Evolutionary conservation across 2,888 invertebrate species (phyloP).

Genomic region (Monoplex corrugatus): DNA sequence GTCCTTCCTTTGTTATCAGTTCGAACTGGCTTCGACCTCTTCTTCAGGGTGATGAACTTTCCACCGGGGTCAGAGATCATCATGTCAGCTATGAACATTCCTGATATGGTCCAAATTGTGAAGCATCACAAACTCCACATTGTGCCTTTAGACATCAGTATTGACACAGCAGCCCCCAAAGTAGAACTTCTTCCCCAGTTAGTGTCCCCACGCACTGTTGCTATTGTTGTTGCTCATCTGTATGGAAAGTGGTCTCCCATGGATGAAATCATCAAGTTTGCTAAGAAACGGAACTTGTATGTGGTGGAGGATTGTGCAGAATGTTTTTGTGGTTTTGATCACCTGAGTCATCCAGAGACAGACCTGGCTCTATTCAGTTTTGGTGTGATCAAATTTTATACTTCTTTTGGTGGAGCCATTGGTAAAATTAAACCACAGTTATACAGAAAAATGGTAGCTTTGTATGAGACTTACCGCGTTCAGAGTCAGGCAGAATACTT

Average conservation of each 20-base stretch:
- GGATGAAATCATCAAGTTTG: constrained; percentile 74
- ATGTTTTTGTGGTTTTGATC: constrained; percentile 78
- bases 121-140: constrained; percentile 76
- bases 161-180: constrained; percentile 79
- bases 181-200: constrained; percentile 73
- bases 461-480: constrained; percentile 69
- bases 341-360: constrained; percentile 77
- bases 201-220: constrained; percentile 78
- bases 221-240: constrained; percentile 79
- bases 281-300: constrained; percentile 68
- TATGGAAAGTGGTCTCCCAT: constrained; percentile 79
- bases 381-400: constrained; percentile 80
- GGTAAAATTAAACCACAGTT: constrained; percentile 76
- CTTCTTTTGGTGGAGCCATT: constrained; percentile 81
- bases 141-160: constrained; percentile 78
- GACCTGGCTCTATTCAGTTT: constrained; percentile 81
- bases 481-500: constrained; percentile 76
- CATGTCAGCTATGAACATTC: constrained; percentile 82
- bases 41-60: constrained; percentile 74
- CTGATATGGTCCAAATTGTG: constrained; percentile 78
- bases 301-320: constrained; percentile 82
- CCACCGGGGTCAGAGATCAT: constrained; percentile 81
- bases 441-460: constrained; percentile 70
- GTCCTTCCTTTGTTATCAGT: constrained; percentile 77
- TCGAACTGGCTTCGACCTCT: constrained; percentile 77